phyloP scores from a whole-genome alignment of 2,888 invertebrate genomes.

The Corbicula japonica region DNA sequence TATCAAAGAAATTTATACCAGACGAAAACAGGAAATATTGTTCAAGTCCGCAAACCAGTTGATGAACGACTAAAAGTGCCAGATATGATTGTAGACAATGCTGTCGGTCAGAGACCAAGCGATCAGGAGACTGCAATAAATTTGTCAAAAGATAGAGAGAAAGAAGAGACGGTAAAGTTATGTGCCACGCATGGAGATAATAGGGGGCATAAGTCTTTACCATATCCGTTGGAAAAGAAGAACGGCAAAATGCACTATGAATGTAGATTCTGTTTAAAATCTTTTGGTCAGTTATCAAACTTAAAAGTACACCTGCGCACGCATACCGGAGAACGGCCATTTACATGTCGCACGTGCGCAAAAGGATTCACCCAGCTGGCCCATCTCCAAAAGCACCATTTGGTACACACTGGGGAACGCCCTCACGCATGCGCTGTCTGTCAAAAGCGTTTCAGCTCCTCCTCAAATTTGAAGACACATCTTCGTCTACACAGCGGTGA shows the following conservation, averaged over 20 bases:
- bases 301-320: constrained; percentile 98
- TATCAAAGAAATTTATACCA: too few species aligned
- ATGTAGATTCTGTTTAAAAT: constrained; percentile 99
- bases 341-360: constrained; percentile 98
- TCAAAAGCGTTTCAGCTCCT: constrained; percentile 98
- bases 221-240: constrained; percentile 98
- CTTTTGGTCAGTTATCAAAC: constrained; percentile 99
- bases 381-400: constrained; percentile 94
- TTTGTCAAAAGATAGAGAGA: neutral
- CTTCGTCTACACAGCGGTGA: constrained; percentile 96
- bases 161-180: neutral
- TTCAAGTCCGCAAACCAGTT: neutral
- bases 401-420: constrained; percentile 97
- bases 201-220: constrained; percentile 96
- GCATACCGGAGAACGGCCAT: constrained; percentile 99
- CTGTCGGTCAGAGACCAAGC: neutral
- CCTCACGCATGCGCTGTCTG: constrained; percentile 99
- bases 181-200: constrained; percentile 5
- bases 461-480: constrained; percentile 99
- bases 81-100: neutral
- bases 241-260: constrained; percentile 99
- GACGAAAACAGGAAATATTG: too few species aligned
- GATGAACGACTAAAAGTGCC: neutral
- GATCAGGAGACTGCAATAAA: neutral
- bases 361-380: constrained; percentile 90